These are phyloP conservation scores for Galeopterus variegatus DNA, from an alignment of 2,113 vertebrate genomes.

Conservation along the genomic window DNA sequence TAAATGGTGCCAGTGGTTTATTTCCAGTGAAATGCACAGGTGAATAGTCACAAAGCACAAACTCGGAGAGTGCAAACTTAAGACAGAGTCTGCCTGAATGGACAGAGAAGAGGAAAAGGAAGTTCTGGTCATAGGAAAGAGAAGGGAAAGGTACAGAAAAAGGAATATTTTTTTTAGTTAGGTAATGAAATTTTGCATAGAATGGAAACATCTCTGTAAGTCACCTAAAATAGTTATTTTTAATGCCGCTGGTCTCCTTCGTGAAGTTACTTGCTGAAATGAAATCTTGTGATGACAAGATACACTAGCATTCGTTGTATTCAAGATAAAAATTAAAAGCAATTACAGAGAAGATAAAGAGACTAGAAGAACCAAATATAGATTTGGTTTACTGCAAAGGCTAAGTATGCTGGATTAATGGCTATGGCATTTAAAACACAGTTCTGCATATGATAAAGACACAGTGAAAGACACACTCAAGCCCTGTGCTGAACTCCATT, in stretches of 20 bases:
- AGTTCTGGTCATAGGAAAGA: neutral
- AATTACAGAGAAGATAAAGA: neutral
- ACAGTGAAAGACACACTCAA: accelerated
- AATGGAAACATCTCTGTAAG: neutral
- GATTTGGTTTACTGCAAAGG: neutral
- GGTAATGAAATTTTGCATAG: neutral
- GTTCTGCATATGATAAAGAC: neutral
- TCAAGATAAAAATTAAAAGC: constrained; percentile 39
- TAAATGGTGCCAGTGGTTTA: neutral
- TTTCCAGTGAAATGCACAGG: neutral
- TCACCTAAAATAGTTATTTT: neutral
- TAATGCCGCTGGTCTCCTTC: neutral
- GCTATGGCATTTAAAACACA: neutral
- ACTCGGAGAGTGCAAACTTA: neutral
- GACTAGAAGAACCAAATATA: neutral
- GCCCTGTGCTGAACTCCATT: neutral
- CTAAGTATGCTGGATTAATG: neutral
- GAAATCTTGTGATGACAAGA: neutral
- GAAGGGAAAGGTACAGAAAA: neutral
- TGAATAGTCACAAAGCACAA: neutral
- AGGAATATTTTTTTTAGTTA: no score
- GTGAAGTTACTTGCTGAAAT: neutral
- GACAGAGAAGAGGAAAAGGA: accelerated
- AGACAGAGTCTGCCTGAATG: accelerated
- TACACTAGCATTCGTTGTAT: neutral